Base-by-base conservation (phyloP, 2,888 invertebrate species). In the Unio delphinus region DNA sequence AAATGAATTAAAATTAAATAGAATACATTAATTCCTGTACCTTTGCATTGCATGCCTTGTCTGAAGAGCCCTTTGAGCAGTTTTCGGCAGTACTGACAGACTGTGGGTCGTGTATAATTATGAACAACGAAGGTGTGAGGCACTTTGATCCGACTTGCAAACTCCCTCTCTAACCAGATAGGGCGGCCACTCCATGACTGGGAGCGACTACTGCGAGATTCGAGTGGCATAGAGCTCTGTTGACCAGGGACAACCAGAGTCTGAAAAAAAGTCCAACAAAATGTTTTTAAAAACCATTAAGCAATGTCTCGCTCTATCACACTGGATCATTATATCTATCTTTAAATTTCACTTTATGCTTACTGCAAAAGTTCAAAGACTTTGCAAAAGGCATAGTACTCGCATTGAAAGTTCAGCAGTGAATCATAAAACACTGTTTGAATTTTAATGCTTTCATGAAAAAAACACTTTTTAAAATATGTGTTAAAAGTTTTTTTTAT, bases 121-220 rank as follows among this genome's bases (percentile, higher is more conserved):
- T 99, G 99, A 78, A 99, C 93, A 87, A 96, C 95, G 91, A 98
- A 98, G 7, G 98, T 98, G 91, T 99, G 99, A 56, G 99, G 98
- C 87, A 96, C 95, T 88, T 94, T 93, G 72, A 92, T 90, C 73
- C 91, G 88, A 62, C 91, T 91, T 56, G 94, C 94, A 83, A 93
- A 92, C 87, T 94, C 94, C 83, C 93, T 92, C 86, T 95, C 94
- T 78, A 94, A 92, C 94, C 94, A 94, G 30, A 92, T 91, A 5
- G 94, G 93, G 69, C 94, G 91, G 75, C 95, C 91, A 72, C 90
- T 90, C 91, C 91, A 91, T n/a, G 90, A 88, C 69, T 88, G 88
- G 54, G 88, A 87, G n/a, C 89, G 78, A 65, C 80, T 85, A 15
- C 79, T 65, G 61, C 79, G 73, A 55, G 75, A 70, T 61, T 80